A percentile compares a stretch with the other conserved stretches of the same genome.
phyloP scores from a whole-genome alignment of 2,797 vertebrate genomes.

The Gephyroberyx darwinii region DNA sequence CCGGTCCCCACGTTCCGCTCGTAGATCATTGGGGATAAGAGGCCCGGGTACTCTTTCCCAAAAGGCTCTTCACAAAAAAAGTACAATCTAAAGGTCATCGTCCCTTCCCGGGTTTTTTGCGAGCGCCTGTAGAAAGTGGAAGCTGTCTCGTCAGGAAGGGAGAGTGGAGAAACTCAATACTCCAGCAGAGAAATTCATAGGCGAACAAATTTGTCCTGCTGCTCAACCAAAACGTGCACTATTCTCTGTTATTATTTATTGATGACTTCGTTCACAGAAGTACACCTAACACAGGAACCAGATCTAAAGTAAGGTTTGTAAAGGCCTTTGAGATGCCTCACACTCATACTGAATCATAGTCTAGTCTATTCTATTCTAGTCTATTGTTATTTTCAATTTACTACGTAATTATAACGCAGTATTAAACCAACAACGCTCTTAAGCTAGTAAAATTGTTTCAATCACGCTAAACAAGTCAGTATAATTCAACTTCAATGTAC shows the following conservation, averaged over 20 bases:
- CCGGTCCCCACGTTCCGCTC: conserved; percentile 3
- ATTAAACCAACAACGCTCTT: no score
- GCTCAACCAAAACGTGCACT: conserved; percentile 2
- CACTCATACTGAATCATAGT: neutral
- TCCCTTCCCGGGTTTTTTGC: conserved; percentile 41
- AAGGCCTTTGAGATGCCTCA: neutral
- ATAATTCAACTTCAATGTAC: no score
- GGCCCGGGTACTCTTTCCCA: neutral
- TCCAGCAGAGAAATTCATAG: conserved; percentile 35
- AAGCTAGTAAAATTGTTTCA: no score
- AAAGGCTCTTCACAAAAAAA: conserved; percentile 23
- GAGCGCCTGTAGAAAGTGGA: conserved; percentile 54
- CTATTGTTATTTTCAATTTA: no score
- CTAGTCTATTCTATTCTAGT: neutral
- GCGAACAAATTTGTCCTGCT: conserved; percentile 25
- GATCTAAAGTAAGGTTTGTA: neutral
- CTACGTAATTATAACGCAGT: no score
- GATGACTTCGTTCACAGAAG: conserved; percentile 26
- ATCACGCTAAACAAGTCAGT: no score
- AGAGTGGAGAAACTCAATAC: conserved; percentile 39
- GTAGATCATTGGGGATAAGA: conserved; percentile 12
- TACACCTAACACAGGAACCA: neutral
- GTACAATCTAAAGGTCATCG: conserved; percentile 45
- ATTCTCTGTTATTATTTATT: conserved; percentile 27
- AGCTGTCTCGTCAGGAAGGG: conserved; percentile 46